These are phyloP conservation scores for Noctilio leporinus DNA, from an alignment of 2,113 vertebrate genomes.

Conservation along the genomic window DNA sequence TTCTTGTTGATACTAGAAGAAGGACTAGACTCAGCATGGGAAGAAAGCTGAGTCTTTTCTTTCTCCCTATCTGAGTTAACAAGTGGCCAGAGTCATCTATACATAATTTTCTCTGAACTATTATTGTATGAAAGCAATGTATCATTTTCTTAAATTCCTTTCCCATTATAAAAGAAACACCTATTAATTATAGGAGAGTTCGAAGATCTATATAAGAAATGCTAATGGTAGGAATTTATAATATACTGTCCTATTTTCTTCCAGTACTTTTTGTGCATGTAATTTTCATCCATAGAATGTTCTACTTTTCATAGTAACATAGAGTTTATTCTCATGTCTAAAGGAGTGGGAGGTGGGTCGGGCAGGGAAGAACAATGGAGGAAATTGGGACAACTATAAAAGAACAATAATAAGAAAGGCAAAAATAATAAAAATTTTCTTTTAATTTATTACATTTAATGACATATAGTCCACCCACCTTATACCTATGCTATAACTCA, in stretches of 20 bases:
- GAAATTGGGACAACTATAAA: too few relatives aligned
- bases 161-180: not conserved
- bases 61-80: not conserved
- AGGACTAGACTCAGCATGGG: not conserved
- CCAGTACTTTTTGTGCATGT: not conserved
- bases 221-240: not conserved
- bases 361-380: too few relatives aligned
- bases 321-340: not conserved
- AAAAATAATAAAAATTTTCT: too few relatives aligned
- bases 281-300: not conserved
- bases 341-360: too few relatives aligned
- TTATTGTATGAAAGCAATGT: not conserved
- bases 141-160: slow-evolving; percentile 10
- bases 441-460: not conserved
- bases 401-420: too few relatives aligned
- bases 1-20: not conserved
- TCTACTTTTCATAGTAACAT: not conserved
- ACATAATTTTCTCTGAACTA: not conserved
- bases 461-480: not conserved
- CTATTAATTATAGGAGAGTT: not conserved
- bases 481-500: not conserved
- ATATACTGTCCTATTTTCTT: not conserved
- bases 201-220: not conserved
- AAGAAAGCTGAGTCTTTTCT: not conserved
- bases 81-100: not conserved